Base-by-base conservation (phyloP, 1,140 invertebrate genomes). In the Cotesia typhae region DNA sequence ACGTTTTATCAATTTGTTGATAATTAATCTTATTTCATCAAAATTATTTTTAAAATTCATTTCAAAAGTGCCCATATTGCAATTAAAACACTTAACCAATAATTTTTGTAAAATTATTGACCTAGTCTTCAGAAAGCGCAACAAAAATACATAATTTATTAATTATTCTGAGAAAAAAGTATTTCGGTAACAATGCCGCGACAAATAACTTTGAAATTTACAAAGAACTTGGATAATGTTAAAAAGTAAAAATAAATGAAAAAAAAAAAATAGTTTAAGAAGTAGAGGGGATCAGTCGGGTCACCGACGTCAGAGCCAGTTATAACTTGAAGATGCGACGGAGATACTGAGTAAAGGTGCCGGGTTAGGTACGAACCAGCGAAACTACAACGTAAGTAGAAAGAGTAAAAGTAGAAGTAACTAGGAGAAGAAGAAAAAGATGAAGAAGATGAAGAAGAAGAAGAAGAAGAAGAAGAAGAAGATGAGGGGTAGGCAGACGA, bases 241-340 rank as follows among this genome's bases (percentile, higher is more conserved):
- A 75, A 65, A 65, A 70, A 66, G 53, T 74, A 74, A 63, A 75
- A 67, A 67, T 63, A 71, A 59, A 71, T 36, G 71, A 47, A 35
- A 14, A 65, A 36, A n/a, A 55, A 63, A 28, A 28, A 28, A 28
- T 28, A 28, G 28, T 28, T 28, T 74, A 60, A 69, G 60, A 71
- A 70, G 73, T 59, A 51, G 59, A 65, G 71, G 73, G 64, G 74
- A 76, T 75, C 74, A 73, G 72, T 52, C 73, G 75, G 80, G 80
- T 80, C 76, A 78, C 71, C 67, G 74, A 75, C 77, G 82, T 83
- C 80, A 82, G 63, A 77, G 70, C 60, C 71, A 67, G 75, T 77
- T 79, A 74, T 77, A 77, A 79, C 72, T 74, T 77, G 73, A 77
- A 75, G 76, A 77, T 75, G 67, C 66, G 73, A 70, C 71, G 71